A percentile compares a stretch with the other conserved stretches of the same genome.
phyloP scores from a whole-genome alignment of 2,113 vertebrate genomes.

The Regulus satrapa region DNA sequence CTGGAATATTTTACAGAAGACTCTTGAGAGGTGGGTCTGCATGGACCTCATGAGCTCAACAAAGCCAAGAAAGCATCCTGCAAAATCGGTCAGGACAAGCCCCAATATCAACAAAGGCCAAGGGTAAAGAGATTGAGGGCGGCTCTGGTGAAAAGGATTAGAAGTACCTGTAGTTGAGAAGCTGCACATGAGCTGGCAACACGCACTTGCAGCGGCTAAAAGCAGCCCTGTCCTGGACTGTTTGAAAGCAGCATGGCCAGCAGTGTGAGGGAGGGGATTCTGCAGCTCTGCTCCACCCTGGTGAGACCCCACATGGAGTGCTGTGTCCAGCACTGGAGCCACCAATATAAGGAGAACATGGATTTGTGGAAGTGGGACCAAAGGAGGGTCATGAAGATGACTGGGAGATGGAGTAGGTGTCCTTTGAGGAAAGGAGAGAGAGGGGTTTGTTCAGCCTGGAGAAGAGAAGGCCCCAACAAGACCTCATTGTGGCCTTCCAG shows the following conservation, averaged over 20 bases:
- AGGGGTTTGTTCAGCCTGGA: background rate
- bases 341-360: background rate
- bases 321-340: background rate
- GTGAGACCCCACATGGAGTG: background rate
- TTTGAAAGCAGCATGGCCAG: rapidly evolving
- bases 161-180: background rate
- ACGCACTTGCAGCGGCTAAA: background rate
- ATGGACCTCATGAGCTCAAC: background rate
- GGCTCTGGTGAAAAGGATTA: background rate
- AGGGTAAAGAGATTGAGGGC: background rate
- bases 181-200: background rate
- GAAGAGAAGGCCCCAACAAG: background rate
- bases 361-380: background rate
- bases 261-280: background rate
- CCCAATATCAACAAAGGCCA: rapidly evolving
- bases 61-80: background rate
- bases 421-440: background rate
- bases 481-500: background rate
- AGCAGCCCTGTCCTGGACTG: background rate
- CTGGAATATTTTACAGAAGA: background rate
- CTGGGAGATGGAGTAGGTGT: background rate
- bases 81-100: background rate
- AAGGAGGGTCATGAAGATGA: background rate
- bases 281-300: background rate
- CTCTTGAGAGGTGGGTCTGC: background rate